phyloP scores from a whole-genome alignment of 2,797 vertebrate species.

The Epinephelus coioides region DNA sequence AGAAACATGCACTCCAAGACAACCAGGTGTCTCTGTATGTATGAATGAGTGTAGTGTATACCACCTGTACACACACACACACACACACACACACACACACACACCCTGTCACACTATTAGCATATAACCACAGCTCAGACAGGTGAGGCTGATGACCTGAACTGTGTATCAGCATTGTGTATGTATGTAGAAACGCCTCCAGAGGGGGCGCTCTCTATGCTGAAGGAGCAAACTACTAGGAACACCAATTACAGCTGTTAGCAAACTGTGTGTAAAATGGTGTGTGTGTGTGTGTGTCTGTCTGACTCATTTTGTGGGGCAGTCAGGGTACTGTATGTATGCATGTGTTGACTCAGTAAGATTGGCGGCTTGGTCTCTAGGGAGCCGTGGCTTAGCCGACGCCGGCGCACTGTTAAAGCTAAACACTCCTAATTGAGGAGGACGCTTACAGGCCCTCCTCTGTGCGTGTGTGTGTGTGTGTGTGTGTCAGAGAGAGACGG shows the following conservation, averaged over 20 bases:
- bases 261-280: constrained; percentile 44
- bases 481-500: constrained; percentile 21
- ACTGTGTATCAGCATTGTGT: constrained; percentile 24
- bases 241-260: constrained; percentile 47
- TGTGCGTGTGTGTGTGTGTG: constrained; percentile 54
- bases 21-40: constrained; percentile 75
- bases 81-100: constrained; percentile 32
- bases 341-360: constrained; percentile 77
- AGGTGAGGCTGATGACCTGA: constrained; percentile 25
- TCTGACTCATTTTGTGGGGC: constrained; percentile 33
- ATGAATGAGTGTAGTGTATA: constrained; percentile 76
- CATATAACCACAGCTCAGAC: constrained; percentile 37
- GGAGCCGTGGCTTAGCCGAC: constrained; percentile 78
- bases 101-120: constrained; percentile 21
- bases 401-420: constrained; percentile 77
- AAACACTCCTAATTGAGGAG: constrained; percentile 84
- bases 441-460: constrained; percentile 77
- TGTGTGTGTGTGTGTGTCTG: constrained; percentile 29
- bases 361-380: constrained; percentile 73
- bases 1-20: constrained; percentile 46
- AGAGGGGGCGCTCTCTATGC: constrained; percentile 53
- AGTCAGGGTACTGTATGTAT: constrained; percentile 57
- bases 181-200: constrained; percentile 26
- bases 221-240: constrained; percentile 24
- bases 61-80: constrained; percentile 50